Base-by-base conservation (phyloP, 2,888 invertebrate genomes). In the Sceliomorpha sp. region DNA sequence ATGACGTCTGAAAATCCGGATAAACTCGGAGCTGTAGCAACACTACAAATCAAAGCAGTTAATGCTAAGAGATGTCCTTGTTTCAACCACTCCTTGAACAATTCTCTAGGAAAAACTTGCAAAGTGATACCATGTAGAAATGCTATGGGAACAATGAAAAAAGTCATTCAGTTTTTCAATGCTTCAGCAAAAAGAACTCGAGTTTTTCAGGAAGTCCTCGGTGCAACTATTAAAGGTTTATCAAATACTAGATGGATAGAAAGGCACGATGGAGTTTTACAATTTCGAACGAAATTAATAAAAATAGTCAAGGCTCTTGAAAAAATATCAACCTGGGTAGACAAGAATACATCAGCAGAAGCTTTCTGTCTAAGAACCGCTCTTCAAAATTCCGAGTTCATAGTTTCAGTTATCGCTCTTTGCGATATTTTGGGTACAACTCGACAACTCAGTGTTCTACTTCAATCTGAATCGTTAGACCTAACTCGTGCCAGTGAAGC, bases 101-200 rank as follows among this genome's bases (percentile, higher is more conserved):
- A 44, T 12, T 58, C 69, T n/a, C n/a, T n/a, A n/a, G n/a, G n/a
- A n/a, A n/a, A n/a, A n/a, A n/a, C 39, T 37, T 62, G 55, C 8
- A 20, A 36, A 39, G 40, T 67, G 1, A 14, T n/a, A 27, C 4
- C 47, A 8, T 24, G 45, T 13, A 37, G 40, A 40, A 66, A 68
- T 40, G 17, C 39, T 7, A 15, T 62, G n/a, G 56, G 45, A 15
- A 50, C 27, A n/a, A 68, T 68, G 50, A 60, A 67, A 37, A 27
- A 29, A 45, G 45, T 51, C 2, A 50, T 68, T 17, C 9, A 32
- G 7, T 68, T 60, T n/a, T n/a, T n/a, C n/a, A n/a, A n/a, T n/a
- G n/a, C 9, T 26, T 60, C 37, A 32, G 34, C 29, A n/a, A 55
- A 63, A 40, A 17, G 32, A 13, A 36, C 1, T 13, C 9, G 13